Base-by-base conservation (phyloP, 2,113 vertebrate species). In the Conger conger region DNA sequence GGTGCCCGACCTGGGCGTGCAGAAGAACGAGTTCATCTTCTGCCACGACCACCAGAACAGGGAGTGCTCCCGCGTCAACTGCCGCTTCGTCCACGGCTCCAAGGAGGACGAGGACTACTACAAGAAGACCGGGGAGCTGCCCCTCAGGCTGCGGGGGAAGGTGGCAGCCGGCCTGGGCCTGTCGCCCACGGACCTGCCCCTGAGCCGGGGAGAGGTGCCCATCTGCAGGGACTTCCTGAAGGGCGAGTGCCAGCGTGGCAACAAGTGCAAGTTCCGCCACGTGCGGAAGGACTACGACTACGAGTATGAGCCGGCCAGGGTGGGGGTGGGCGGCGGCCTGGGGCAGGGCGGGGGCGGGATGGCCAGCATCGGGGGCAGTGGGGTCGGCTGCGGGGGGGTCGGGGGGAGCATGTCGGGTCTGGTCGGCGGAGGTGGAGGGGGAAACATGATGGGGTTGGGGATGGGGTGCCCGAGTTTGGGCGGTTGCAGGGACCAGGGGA, bases 21-120 rank as follows among this genome's bases (percentile, higher is more conserved):
- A 98, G 89, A 99, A 99, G 94, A 99, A 99, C 2, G 98, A 99
- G 77, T 99, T 99, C 91, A 97, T 99, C 89, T 99, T 99, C 92
- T 99, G 98, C 92, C 98, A 99, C 40, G 98, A 99, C 89, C 96
- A 99, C 91, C 98, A 99, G 93, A 99, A 99, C 91, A 99, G 98
- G 88, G 97, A 99, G 87, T 99, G 98, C 15, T 95, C 96, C 81
- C 97, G 98, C 8, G 93, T 96, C 88, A 99, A 96, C 92, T 99
- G 98, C 92, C 96, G 97, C 88, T 99, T 99, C 90, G 97, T 99
- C 84, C 98, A 99, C 13, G 97, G 97, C 88, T 96, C 98, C 84
- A 98, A 98, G 89, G 97, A 99, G 83, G 98, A 99, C 76, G 98
- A 99, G 92, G 98, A 99, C 89, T 97, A 97, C 84, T 99, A 99